Base-by-base conservation (phyloP, 2,113 vertebrate genomes). In the Dipodomys spectabilis region DNA sequence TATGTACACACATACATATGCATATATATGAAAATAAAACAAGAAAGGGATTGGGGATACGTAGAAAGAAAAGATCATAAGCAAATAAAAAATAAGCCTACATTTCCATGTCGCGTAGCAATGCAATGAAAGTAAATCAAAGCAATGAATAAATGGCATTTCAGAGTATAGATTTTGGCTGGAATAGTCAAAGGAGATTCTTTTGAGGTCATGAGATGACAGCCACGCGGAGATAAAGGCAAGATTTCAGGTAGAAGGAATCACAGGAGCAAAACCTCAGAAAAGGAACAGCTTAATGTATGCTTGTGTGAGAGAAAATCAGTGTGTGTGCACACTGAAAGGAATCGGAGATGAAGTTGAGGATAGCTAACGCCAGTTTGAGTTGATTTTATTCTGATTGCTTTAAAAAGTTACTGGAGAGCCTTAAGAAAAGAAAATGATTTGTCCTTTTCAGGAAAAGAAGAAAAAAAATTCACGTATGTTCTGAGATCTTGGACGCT, bases 21-120 rank as follows among this genome's bases (percentile, higher is more conserved):
- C 53, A 57, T 16, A 57, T 57, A 57, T 57, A 18, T 57, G 53
- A 57, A 57, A 57, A 57, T 57, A 57, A 57, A 57, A 57, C 15
- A 57, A 57, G 53, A n/a, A 62, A 80, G 84, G 23, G 25, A 7
- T 60, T 75, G 25, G 44, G 15, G 73, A 74, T 60, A 82, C 5
- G 11, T 15, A 9, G 8, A 32, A 82, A 28, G 39, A 22, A 84
- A 49, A 73, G 74, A 49, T 49, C n/a, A 72, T 19, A 78, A 32
- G 22, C 27, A 74, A 86, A 86, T 32, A 27, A 80, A 45, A 49
- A 49, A 49, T 65, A 89, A 94, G 25, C 57, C 27, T 84, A 28
- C 72, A 49, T 75, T 84, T 80, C 90, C 20, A 45, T 68, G 62
- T 67, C 53, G 30, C n/a, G 25, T 64, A 94, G 86, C 83, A 78